Base-by-base conservation (phyloP, 2,888 invertebrate genomes). In the Drosophila borborema region DNA sequence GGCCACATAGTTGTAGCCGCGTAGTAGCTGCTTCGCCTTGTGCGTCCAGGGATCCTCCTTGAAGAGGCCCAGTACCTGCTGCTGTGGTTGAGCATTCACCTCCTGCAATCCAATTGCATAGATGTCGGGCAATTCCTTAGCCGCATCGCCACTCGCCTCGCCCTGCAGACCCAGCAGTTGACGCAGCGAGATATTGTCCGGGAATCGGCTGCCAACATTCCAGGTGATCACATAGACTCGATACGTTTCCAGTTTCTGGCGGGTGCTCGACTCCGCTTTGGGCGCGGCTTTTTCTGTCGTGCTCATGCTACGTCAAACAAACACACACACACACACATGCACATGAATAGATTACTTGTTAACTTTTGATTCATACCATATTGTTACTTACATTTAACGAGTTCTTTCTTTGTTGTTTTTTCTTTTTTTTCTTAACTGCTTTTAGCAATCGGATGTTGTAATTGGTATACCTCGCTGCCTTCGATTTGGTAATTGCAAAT, bases 101-200 rank as follows among this genome's bases (percentile, higher is more conserved):
- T 98, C 98, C 94, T 98, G 98, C 69, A 98, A 94, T 20, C 97
- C 97, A 91, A 98, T 94, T 7, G 97, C 95, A 94, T 96, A 98
- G 77, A 98, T 95, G 92, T 98, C 98, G 20, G 98, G 97, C 67
- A 96, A 91, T 54, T 94, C 93, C 14, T 64, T 48, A 6, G 60
- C 59, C 12, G 74, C 45, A 86, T 94, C 95, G 43, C 95, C 94
- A 80, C 95, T 94, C 14, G 94, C 94, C 2, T 72, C 71, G 8
- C 86, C 72, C 68, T 95, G 95, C 61, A 98, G 94, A 56, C 96
- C 95, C 60, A 98, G 92, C 54, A 98, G 93, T 48, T 95, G 95
- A 81, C 95, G 94, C 36, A 98, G 94, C 79, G 95, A 94, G 28
- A 96, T 93, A 92, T 96, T 96, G 88, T 96, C 96, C 40, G 96